Evolutionary conservation across 2,888 invertebrate species (phyloP), one percentile per base, ranked within the genome.

Genomic region (Abrostola triplasia): DNA sequence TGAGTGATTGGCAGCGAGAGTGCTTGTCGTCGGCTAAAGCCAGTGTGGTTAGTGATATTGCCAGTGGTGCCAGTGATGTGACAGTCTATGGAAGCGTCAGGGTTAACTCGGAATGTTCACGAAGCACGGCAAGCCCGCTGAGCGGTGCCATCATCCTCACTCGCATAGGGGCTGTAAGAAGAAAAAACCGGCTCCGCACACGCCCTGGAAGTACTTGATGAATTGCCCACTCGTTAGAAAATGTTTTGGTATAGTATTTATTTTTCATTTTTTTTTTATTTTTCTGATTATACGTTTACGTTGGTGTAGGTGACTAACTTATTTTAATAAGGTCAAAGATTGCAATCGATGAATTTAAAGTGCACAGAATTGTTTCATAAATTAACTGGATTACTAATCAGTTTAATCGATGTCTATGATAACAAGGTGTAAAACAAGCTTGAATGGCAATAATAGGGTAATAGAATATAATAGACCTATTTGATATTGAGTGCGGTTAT

Each of bases 211-310:
- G 87, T 95, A 95, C 94, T 95, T 95, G 94, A 95, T 95, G 95
- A 95, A 94, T 95, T 95, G 95, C 93, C 95, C 95, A 93, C 95
- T 95, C 89, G 94, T 95, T 94, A 95, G 95, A 84, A 95, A 95
- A 95, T 95, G 95, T 90, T 95, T 95, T 90, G 95, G 95, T 95
- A 95, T 82, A 88, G 91, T 94, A 93, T 92, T 90, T 84, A 84
- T 84, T 81, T 85, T 84, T 81, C 72, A 65, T 77, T 76, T 76
- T 82, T 76, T 68, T 77, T 82, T 76, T 59, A 62, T 77, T 79
- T 76, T 74, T 65, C 59, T 65, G 62, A 51, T 77, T 59, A 57
- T 56, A 61, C 36, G 24, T 70, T 69, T 57, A 52, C 69, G 58
- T 59, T 67, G 68, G 70, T 76, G 69, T 67, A 73, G 71, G 73